phyloP scores from a whole-genome alignment of 1,140 invertebrate genomes.

The Notospermus geniculatus region DNA sequence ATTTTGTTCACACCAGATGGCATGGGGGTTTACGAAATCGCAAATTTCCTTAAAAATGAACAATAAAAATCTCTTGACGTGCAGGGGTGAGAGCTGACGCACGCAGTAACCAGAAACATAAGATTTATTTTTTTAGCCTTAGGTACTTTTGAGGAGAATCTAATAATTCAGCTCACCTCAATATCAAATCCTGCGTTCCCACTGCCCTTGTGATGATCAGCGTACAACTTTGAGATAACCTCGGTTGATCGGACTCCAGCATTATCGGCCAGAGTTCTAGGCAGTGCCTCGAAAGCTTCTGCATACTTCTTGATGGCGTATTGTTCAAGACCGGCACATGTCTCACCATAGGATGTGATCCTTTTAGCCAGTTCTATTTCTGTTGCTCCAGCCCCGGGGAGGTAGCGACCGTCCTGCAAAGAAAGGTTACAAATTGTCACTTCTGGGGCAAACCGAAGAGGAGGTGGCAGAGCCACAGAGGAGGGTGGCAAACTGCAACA shows the following conservation, averaged over 20 bases:
- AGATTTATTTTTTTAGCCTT: too few species aligned
- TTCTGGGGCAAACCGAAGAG: too few species aligned
- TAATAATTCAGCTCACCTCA: constrained; percentile 60
- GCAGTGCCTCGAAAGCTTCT: constrained; percentile 83
- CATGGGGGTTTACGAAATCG: neutral
- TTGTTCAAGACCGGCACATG: constrained; percentile 90
- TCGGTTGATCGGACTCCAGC: constrained; percentile 80
- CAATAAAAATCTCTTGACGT: too few species aligned
- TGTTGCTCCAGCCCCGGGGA: constrained; percentile 90
- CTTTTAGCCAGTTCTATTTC: constrained; percentile 92
- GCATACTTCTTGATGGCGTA: constrained; percentile 96
- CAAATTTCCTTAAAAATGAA: too few species aligned
- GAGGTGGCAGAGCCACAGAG: too few species aligned
- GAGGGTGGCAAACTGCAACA: too few species aligned
- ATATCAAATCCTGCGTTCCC: constrained; percentile 85
- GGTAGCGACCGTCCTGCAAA: constrained; percentile 71
- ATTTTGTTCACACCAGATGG: too few species aligned
- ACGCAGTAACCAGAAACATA: too few species aligned
- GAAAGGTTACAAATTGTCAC: too few species aligned
- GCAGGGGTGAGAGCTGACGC: too few species aligned
- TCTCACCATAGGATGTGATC: constrained; percentile 83
- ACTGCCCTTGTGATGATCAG: constrained; percentile 86
- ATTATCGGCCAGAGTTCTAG: constrained; percentile 92
- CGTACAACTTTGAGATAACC: constrained; percentile 85
- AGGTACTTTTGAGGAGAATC: too few species aligned